Evolutionary conservation across 2,113 vertebrate species (phyloP).

Genomic region (Salvelinus alpinus): DNA sequence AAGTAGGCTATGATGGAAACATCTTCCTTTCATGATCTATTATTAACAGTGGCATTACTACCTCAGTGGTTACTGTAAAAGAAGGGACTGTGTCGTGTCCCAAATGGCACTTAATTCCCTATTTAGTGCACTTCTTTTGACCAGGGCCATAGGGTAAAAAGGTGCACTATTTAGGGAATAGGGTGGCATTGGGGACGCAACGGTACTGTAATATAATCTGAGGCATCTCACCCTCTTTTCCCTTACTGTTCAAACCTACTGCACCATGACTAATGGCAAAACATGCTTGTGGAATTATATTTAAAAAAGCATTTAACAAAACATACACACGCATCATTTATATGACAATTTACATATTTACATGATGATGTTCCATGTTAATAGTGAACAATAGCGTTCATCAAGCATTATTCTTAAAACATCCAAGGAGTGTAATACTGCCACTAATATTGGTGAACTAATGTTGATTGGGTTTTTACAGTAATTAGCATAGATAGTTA

Average conservation of each 20-base stretch:
- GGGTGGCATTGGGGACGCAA: neutral
- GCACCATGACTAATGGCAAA: conserved; percentile 8
- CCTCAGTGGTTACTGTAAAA: conserved; percentile 36
- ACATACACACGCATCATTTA: conserved; percentile 2
- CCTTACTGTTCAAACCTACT: conserved; percentile 26
- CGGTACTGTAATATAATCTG: conserved; percentile 31
- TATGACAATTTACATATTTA: neutral
- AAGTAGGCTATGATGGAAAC: neutral
- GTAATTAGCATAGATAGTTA: no score
- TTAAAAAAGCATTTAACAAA: neutral
- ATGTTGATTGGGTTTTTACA: no score
- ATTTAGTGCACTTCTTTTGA: no score
- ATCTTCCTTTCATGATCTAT: conserved; percentile 17
- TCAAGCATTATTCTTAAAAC: neutral
- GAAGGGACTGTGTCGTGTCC: conserved; percentile 6
- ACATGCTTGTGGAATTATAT: neutral
- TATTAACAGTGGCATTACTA: conserved; percentile 39
- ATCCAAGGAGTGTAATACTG: neutral
- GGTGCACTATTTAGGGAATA: neutral
- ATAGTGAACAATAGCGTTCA: no score
- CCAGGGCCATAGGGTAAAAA: neutral
- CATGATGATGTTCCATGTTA: neutral
- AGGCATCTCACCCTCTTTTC: conserved; percentile 26
- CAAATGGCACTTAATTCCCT: no score
- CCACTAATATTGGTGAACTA: no score